Evolutionary conservation across 2,797 vertebrate genomes (phyloP).

Genomic region (Gymnopithys bicolor): DNA sequence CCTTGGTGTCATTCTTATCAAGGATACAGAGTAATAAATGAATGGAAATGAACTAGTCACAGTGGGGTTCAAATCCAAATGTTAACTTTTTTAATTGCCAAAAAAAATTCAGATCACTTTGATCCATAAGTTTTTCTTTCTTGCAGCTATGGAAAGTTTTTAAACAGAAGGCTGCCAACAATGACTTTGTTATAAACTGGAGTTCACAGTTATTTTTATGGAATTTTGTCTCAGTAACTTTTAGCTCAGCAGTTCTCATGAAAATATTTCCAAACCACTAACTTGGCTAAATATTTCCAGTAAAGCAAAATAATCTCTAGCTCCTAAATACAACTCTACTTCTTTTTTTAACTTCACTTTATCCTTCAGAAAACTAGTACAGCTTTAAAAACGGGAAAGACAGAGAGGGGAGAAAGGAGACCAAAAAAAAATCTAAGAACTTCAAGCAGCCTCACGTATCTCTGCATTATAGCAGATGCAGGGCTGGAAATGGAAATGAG

Average conservation of each 20-base stretch:
- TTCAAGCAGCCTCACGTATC: not conserved
- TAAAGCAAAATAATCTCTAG: conserved; percentile 38
- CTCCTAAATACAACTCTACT: conserved; percentile 41
- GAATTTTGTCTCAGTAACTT: conserved; percentile 71
- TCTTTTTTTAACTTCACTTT: conserved; percentile 33
- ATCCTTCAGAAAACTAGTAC: not conserved
- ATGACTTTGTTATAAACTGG: conserved; percentile 57
- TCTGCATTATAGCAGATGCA: not conserved
- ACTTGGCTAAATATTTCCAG: conserved; percentile 67
- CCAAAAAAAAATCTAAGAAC: not conserved
- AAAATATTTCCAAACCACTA: conserved; percentile 71
- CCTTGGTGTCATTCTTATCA: conserved; percentile 47
- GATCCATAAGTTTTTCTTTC: conserved; percentile 52
- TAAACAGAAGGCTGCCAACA: conserved; percentile 44
- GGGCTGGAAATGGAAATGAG: not conserved
- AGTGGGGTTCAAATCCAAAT: conserved; percentile 49
- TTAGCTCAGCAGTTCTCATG: conserved; percentile 63
- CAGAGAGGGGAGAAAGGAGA: not conserved
- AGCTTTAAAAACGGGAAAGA: not conserved
- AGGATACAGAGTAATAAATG: conserved; percentile 29
- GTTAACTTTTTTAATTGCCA: conserved; percentile 20
- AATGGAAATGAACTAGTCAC: conserved; percentile 43
- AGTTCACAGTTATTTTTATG: conserved; percentile 70
- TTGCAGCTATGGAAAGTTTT: conserved; percentile 62
- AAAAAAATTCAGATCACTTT: not conserved